phyloP scores from a whole-genome alignment of 2,113 vertebrate genomes.

The Xyrauchen texanus region DNA sequence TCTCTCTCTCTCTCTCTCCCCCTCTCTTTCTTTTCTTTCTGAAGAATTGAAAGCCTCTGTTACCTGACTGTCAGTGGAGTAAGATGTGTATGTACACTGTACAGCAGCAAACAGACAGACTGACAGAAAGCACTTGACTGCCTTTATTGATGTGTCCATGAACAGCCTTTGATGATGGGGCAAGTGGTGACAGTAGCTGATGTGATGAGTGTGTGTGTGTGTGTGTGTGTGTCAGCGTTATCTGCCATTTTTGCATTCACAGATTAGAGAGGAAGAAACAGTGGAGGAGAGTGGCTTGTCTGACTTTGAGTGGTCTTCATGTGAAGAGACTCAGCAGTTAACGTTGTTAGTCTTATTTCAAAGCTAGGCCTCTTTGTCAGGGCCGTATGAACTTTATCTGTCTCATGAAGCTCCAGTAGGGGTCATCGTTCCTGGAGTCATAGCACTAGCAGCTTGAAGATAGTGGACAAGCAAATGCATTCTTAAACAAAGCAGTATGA shows the following conservation, averaged over 20 bases:
- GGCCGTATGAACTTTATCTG: slow-evolving; percentile 33
- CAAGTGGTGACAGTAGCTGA: slow-evolving; percentile 23
- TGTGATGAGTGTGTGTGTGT: slow-evolving; percentile 12
- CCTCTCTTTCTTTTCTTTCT: slow-evolving; percentile 48
- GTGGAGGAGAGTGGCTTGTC: slow-evolving; percentile 47
- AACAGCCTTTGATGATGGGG: slow-evolving; percentile 42
- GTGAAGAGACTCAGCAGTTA: slow-evolving; percentile 49
- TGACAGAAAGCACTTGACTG: slow-evolving; percentile 43
- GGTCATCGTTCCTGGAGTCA: not conserved
- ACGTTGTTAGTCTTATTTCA: slow-evolving; percentile 56
- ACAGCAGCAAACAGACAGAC: slow-evolving; percentile 30
- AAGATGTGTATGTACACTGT: slow-evolving; percentile 19
- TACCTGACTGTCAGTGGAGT: slow-evolving; percentile 37
- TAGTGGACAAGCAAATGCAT: slow-evolving; percentile 29
- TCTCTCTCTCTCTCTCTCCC: slow-evolving; percentile 28
- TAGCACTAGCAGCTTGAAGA: not conserved
- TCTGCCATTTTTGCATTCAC: slow-evolving; percentile 21
- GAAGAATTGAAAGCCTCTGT: slow-evolving; percentile 34
- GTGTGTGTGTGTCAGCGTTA: slow-evolving; percentile 14
- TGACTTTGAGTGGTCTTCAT: slow-evolving; percentile 40
- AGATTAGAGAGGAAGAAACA: not conserved
- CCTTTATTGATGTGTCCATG: slow-evolving; percentile 31
- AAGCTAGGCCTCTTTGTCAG: slow-evolving; percentile 48
- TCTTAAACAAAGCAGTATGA: slow-evolving; percentile 40
- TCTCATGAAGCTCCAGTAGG: not conserved